A percentile compares a stretch with the other conserved stretches of the same genome.
phyloP scores from a whole-genome alignment of 2,888 invertebrate species.

The Drosophila pegasa region DNA sequence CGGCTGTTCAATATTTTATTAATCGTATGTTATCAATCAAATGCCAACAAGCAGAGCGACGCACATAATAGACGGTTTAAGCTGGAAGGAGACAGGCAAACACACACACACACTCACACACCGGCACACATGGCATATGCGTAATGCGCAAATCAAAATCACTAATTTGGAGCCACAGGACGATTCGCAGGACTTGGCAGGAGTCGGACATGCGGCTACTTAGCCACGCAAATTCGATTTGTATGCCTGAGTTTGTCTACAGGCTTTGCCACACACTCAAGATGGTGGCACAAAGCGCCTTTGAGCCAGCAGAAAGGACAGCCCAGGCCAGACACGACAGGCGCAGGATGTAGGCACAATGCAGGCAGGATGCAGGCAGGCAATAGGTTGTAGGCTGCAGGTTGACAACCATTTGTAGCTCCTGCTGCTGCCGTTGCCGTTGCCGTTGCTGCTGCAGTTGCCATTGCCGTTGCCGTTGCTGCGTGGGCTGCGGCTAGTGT shows the following conservation, averaged over 20 bases:
- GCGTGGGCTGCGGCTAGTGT: conserved; percentile 71
- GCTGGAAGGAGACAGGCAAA: conserved; percentile 7
- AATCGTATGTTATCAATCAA: conserved; percentile 81
- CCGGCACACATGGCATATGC: conserved; percentile 61
- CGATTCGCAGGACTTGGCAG: conserved; percentile 9
- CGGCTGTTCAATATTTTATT: conserved; percentile 77
- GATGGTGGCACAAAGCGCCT: conserved; percentile 69
- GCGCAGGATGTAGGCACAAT: conserved; percentile 3
- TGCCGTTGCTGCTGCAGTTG: conserved; percentile 13
- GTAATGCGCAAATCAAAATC: conserved; percentile 81
- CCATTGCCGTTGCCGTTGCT: neutral
- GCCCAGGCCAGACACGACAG: neutral
- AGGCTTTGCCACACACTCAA: conserved; percentile 73
- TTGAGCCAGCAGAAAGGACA: conserved; percentile 37
- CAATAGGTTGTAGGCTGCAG: conserved; percentile 20
- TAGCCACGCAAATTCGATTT: conserved; percentile 77
- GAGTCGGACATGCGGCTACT: conserved; percentile 61
- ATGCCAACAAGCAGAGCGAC: conserved; percentile 53
- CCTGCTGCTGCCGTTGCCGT: conserved; percentile 1
- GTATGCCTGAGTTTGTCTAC: conserved; percentile 61
- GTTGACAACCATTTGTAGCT: conserved; percentile 24
- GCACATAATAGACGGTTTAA: conserved; percentile 16
- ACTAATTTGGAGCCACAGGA: conserved; percentile 66
- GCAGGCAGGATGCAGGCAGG: conserved; percentile 11
- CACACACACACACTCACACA: conserved; percentile 18